A percentile compares a stretch with the other conserved stretches of the same genome.
phyloP scores from a whole-genome alignment of 2,888 invertebrate species.

The Eretmocerus hayati region DNA sequence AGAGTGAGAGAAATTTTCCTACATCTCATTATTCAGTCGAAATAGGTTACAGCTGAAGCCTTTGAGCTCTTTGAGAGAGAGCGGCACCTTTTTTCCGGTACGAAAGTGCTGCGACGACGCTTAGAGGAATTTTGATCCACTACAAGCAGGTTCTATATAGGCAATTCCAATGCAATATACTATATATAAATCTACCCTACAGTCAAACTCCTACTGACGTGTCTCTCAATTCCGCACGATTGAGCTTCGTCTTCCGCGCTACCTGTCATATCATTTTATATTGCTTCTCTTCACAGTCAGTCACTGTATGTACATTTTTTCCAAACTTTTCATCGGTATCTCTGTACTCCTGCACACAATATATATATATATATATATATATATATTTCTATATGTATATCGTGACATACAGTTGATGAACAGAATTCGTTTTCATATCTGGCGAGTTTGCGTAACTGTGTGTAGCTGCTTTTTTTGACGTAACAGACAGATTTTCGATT shows the following conservation, averaged over 20 bases:
- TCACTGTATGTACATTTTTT: no score
- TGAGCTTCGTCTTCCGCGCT: neutral
- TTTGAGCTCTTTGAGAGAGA: slow-evolving; percentile 10
- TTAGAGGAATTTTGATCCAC: slow-evolving; percentile 11
- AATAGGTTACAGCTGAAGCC: neutral
- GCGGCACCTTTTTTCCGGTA: neutral
- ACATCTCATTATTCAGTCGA: neutral
- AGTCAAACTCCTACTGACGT: no score
- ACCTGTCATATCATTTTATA: slow-evolving; percentile 13
- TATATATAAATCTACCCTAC: slow-evolving; percentile 13
- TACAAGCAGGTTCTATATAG: slow-evolving; percentile 4
- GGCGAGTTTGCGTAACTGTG: no score
- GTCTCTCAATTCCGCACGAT: slow-evolving; percentile 16
- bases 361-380: no score
- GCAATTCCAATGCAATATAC: slow-evolving; percentile 3
- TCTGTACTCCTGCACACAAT: no score
- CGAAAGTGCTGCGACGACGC: slow-evolving; percentile 1
- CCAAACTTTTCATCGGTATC: neutral
- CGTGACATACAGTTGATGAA: no score
- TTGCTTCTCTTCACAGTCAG: slow-evolving; percentile 1
- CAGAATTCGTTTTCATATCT: no score
- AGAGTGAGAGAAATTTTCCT: no score
- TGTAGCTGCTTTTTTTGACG: no score
- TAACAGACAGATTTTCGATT: no score
- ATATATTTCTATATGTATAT: no score